A percentile compares a stretch with the other conserved stretches of the same genome.
These are phyloP conservation scores for Muscidifurax raptorellus DNA, from an alignment of 1,140 invertebrate species.

Conservation along the genomic window DNA sequence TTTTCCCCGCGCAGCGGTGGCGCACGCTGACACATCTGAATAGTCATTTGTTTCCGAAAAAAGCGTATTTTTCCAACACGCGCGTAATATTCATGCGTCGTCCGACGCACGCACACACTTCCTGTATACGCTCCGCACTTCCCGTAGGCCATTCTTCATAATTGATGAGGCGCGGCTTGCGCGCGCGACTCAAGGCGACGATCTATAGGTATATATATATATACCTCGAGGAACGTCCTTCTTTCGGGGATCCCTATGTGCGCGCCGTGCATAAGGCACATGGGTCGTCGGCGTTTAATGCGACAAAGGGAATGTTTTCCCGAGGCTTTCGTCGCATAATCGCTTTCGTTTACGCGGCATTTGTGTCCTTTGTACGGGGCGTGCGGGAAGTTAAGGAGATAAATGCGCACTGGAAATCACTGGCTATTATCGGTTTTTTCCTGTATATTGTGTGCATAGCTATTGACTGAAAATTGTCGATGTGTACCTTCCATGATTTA, in stretches of 20 bases:
- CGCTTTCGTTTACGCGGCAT: background rate
- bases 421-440: background rate
- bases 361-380: background rate
- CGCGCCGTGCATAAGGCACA: background rate
- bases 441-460: background rate
- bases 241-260: background rate
- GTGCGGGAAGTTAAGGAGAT: background rate
- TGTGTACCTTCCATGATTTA: background rate
- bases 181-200: constrained; percentile 14
- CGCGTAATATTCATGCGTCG: constrained; percentile 27
- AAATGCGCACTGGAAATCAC: background rate
- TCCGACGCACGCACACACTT: background rate
- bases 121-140: constrained; percentile 38
- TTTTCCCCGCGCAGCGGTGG: constrained; percentile 2
- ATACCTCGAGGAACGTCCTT: background rate
- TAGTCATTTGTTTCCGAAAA: constrained; percentile 55
- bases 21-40: constrained; percentile 56
- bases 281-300: background rate
- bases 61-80: constrained; percentile 19
- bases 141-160: constrained; percentile 47
- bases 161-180: constrained; percentile 42
- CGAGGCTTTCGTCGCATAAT: background rate
- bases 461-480: background rate
- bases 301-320: background rate
- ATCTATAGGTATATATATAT: background rate